Percentiles rank a stretch among this genome's conserved stretches.
These are phyloP conservation scores for Scartelaos histophorus DNA, from an alignment of 2,113 vertebrate species.

Conservation along the genomic window DNA sequence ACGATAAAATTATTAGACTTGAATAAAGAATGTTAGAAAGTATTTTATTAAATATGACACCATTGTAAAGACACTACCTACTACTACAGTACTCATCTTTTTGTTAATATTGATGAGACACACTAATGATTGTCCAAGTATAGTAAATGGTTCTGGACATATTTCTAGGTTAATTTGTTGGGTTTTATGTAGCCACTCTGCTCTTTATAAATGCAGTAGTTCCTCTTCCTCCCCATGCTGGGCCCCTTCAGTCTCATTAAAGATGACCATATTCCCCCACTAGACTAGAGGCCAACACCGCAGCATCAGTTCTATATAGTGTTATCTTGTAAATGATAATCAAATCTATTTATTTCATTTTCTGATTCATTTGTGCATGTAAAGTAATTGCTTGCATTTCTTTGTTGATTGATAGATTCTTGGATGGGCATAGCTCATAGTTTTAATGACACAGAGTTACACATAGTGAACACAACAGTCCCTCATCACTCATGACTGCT, in stretches of 20 bases:
- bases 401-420: constrained; percentile 17
- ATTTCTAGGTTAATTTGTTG: constrained; percentile 21
- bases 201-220: constrained; percentile 52
- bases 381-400: neutral
- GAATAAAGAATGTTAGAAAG: no score
- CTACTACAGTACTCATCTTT: neutral
- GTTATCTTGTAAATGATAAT: neutral
- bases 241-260: constrained; percentile 51
- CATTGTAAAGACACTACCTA: neutral
- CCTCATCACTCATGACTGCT: constrained; percentile 57
- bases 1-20: no score
- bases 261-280: constrained; percentile 38
- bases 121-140: neutral
- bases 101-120: neutral
- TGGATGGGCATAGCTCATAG: neutral
- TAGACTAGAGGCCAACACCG: constrained; percentile 42
- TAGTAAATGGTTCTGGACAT: neutral
- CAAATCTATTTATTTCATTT: neutral
- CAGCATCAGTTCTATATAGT: neutral
- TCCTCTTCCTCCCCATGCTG: constrained; percentile 45
- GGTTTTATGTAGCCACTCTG: constrained; percentile 37
- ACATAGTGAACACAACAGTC: constrained; percentile 56
- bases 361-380: neutral
- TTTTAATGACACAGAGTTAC: constrained; percentile 60
- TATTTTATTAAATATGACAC: no score